Conservation (phyloP, 2,113 vertebrate genomes). For the Catharus minimus region DNA sequence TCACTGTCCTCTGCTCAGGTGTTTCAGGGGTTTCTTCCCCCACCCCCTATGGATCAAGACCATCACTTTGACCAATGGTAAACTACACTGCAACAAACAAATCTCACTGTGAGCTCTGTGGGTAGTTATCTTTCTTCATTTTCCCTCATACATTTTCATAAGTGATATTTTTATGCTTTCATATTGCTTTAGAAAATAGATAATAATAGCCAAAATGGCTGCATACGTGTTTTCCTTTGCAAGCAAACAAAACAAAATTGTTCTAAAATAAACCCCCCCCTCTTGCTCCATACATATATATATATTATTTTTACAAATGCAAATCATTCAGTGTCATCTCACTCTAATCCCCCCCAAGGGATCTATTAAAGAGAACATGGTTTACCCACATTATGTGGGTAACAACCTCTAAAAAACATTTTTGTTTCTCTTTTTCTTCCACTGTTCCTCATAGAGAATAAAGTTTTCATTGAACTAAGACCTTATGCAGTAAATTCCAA, state of each 20-base stretch:
- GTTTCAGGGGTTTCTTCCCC: neutral
- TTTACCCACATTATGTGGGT: neutral
- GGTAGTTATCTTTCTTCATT: neutral
- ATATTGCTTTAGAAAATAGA: neutral
- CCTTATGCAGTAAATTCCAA: neutral
- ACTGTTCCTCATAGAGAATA: neutral
- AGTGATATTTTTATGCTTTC: neutral
- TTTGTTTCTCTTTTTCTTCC: neutral
- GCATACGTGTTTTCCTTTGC: rapidly evolving
- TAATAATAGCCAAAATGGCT: neutral
- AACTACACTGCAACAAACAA: neutral
- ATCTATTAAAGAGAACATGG: neutral
- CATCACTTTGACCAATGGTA: neutral
- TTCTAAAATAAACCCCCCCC: neutral
- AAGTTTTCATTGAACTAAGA: neutral
- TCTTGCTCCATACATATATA: too few species aligned
- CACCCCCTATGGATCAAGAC: rapidly evolving
- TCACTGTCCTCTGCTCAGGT: too few species aligned
- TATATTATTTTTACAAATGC: neutral
- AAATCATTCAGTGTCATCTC: neutral
- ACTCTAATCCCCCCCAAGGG: neutral
- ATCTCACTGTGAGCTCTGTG: rapidly evolving
- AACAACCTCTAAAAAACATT: neutral
- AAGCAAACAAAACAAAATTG: neutral
- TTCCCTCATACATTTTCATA: neutral